Percentiles rank a stretch among this genome's conserved stretches.
These are phyloP conservation scores for Hermatobates lingyangjiaoensis DNA, from an alignment of 1,140 invertebrate species.

Conservation along the genomic window DNA sequence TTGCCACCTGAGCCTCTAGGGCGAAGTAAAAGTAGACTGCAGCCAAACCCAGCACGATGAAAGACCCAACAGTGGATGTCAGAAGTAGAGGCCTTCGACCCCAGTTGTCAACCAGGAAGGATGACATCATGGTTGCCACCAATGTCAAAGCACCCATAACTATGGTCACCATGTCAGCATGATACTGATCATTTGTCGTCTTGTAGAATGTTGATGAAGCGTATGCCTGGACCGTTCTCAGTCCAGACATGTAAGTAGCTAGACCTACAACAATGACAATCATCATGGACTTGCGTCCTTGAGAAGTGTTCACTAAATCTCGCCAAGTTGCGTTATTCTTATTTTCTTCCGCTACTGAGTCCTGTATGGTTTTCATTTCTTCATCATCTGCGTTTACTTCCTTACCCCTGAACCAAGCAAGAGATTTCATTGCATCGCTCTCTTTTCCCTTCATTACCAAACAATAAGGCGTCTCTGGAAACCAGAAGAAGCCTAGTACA, in stretches of 20 bases:
- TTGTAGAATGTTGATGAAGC: slow-evolving; percentile 13
- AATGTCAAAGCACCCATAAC: slow-evolving; percentile 20
- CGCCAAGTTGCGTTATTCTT: slow-evolving; percentile 9
- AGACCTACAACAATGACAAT: slow-evolving; percentile 17
- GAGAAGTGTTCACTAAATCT: slow-evolving; percentile 10
- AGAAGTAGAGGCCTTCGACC: slow-evolving; percentile 33
- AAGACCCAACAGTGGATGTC: slow-evolving; percentile 22
- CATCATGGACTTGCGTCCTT: slow-evolving; percentile 13
- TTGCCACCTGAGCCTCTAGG: neutral
- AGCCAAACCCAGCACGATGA: neutral
- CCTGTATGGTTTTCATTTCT: slow-evolving; percentile 13
- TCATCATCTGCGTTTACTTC: slow-evolving; percentile 1
- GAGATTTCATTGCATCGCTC: slow-evolving; percentile 36
- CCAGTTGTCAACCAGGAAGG: slow-evolving; percentile 26
- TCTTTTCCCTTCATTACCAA: slow-evolving; percentile 36
- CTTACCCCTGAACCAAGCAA: slow-evolving; percentile 40
- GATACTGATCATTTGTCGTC: neutral
- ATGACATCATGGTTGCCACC: slow-evolving; percentile 24
- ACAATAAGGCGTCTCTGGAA: slow-evolving; percentile 68
- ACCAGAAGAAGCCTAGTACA: slow-evolving; percentile 41
- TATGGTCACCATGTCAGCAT: slow-evolving; percentile 15
- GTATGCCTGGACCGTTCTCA: slow-evolving; percentile 17
- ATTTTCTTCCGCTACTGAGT: slow-evolving; percentile 10
- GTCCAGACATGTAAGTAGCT: slow-evolving; percentile 15
- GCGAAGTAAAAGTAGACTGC: neutral